Conservation (phyloP, 1,140 invertebrate species). For the Drosophila gunungcola region DNA sequence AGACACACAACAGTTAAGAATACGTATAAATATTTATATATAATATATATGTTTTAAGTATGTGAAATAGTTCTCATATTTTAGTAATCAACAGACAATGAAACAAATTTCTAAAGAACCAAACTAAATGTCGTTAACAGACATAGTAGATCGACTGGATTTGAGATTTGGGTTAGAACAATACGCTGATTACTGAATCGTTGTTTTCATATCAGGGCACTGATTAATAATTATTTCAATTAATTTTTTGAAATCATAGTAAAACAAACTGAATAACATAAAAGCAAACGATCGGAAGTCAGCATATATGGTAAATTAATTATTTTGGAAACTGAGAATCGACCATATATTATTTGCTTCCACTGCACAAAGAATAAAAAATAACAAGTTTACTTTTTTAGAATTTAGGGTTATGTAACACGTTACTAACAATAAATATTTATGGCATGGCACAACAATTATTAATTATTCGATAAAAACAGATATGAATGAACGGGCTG, state of each 20-base stretch:
- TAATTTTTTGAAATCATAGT: conserved; percentile 9
- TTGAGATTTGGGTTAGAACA: conserved; percentile 8
- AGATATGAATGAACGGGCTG: conserved; percentile 74
- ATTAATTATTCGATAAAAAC: conserved; percentile 80
- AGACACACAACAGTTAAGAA: conserved; percentile 83
- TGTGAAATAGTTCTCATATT: conserved; percentile 42
- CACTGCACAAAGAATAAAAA: conserved; percentile 23
- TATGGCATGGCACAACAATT: conserved; percentile 84
- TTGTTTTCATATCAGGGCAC: conserved; percentile 1
- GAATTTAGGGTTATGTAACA: conserved; percentile 75
- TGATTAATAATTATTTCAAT: conserved; percentile 13
- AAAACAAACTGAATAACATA: conserved; percentile 26
- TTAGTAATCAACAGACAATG: conserved; percentile 32
- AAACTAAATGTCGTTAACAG: conserved; percentile 25
- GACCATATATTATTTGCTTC: conserved; percentile 6
- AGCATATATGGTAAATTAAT: conserved; percentile 12
- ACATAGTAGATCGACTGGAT: conserved; percentile 21
- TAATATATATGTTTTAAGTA: conserved; percentile 38
- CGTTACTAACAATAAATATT: conserved; percentile 82
- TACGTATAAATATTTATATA: conserved; percentile 56
- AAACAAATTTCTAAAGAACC: conserved; percentile 28
- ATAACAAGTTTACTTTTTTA: conserved; percentile 44
- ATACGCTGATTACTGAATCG: conserved; percentile 9
- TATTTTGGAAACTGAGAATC: conserved; percentile 7
- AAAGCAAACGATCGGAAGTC: conserved; percentile 29